These are phyloP conservation scores for Galendromus occidentalis DNA, from an alignment of 1,140 invertebrate species.

Conservation along the genomic window DNA sequence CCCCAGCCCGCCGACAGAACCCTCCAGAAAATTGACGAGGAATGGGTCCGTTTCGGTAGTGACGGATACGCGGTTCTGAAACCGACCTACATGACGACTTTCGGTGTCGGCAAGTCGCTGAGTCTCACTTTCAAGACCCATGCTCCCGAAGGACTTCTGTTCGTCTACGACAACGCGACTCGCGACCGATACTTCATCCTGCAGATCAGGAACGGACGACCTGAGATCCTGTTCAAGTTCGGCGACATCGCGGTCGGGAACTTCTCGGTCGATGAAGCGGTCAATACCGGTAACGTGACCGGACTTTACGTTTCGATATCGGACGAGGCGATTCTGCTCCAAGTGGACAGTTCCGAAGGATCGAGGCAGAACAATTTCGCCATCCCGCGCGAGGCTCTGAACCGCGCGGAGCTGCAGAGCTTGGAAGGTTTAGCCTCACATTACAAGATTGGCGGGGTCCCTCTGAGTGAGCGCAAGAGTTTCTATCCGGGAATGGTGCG, in stretches of 20 bases:
- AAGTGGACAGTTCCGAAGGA: neutral
- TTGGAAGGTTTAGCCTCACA: neutral
- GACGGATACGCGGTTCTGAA: neutral
- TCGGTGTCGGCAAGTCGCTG: neutral
- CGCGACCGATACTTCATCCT: neutral
- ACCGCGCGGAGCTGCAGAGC: neutral
- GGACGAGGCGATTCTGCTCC: neutral
- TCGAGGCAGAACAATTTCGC: neutral
- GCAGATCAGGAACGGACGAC: neutral
- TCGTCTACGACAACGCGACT: neutral
- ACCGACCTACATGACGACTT: neutral
- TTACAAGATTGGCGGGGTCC: neutral
- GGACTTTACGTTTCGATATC: neutral
- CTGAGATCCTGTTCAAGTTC: neutral
- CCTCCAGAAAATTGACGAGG: neutral
- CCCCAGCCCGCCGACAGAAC: neutral
- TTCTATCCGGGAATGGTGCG: neutral
- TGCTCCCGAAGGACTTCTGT: neutral
- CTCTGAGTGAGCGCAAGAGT: neutral
- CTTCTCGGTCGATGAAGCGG: neutral
- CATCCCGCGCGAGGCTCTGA: neutral
- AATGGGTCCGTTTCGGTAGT: neutral
- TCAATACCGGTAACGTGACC: neutral
- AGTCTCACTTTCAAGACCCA: neutral
- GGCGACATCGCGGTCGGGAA: neutral